These are phyloP conservation scores for Phthorimaea operculella DNA, from an alignment of 1,140 invertebrate genomes.

Conservation along the genomic window DNA sequence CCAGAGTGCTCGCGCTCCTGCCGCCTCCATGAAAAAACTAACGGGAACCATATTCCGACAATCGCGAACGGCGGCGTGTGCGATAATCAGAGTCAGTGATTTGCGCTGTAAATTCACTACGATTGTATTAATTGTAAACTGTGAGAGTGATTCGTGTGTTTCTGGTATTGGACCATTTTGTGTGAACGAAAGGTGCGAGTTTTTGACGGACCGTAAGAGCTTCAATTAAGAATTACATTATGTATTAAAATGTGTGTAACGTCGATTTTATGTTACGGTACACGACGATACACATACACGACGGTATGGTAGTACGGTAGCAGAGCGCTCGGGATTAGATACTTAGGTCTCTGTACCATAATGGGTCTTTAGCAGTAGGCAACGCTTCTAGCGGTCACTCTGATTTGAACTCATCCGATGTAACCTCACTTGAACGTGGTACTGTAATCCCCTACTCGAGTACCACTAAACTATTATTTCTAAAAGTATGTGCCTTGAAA, in stretches of 20 bases:
- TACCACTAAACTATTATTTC: slow-evolving; percentile 57
- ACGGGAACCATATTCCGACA: slow-evolving; percentile 45
- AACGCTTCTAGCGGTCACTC: slow-evolving; percentile 57
- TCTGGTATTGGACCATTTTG: slow-evolving; percentile 22
- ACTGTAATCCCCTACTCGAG: slow-evolving; percentile 25
- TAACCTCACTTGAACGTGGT: slow-evolving; percentile 36
- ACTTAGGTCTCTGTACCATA: slow-evolving; percentile 23
- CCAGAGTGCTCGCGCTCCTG: slow-evolving; percentile 37
- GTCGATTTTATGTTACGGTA: slow-evolving; percentile 10
- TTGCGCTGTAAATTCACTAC: too few species aligned
- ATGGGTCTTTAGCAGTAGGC: slow-evolving; percentile 37
- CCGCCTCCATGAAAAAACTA: slow-evolving; percentile 49
- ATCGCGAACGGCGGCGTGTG: slow-evolving; percentile 43
- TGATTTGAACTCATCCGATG: slow-evolving; percentile 41
- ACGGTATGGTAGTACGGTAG: background rate
- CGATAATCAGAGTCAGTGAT: slow-evolving; percentile 26
- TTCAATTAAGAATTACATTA: slow-evolving; percentile 39
- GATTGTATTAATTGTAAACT: background rate
- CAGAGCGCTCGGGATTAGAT: slow-evolving; percentile 24
- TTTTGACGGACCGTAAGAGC: slow-evolving; percentile 49
- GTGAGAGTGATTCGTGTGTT: slow-evolving; percentile 18
- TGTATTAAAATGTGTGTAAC: slow-evolving; percentile 28
- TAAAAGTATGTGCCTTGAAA: slow-evolving; percentile 68
- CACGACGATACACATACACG: slow-evolving; percentile 8
- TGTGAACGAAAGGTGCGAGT: slow-evolving; percentile 36